Conservation (phyloP, 2,888 invertebrate genomes). For the Allophyes oxyacanthae region DNA sequence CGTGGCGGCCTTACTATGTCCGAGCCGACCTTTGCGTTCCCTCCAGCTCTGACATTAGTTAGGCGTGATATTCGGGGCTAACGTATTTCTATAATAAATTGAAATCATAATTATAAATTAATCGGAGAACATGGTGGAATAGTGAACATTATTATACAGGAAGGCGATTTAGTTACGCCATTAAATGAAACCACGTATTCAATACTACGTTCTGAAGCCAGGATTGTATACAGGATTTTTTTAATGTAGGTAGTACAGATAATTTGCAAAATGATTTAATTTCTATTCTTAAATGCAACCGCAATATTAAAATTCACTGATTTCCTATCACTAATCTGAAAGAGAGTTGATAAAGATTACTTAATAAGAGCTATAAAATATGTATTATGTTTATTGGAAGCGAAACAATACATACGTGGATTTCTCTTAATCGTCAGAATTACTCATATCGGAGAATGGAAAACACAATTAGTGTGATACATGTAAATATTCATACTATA, state of each 20-base stretch:
- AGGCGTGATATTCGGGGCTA: slow-evolving; percentile 15
- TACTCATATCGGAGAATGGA: background rate
- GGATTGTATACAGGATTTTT: no score
- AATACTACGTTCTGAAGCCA: no score
- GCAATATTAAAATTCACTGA: no score
- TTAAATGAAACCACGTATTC: no score
- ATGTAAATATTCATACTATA: background rate
- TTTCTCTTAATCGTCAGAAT: background rate
- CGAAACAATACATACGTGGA: no score
- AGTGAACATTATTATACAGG: no score
- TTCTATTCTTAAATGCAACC: no score
- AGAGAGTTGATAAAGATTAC: background rate
- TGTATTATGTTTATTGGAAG: no score
- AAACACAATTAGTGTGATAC: background rate
- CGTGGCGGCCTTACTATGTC: slow-evolving; percentile 9
- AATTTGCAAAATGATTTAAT: no score
- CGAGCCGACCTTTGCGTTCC: slow-evolving; percentile 19
- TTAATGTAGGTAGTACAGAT: no score
- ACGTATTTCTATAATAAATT: slow-evolving; percentile 6
- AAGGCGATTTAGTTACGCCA: no score
- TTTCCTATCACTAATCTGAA: background rate
- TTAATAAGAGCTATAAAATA: no score
- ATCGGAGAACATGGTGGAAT: background rate
- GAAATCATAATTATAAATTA: background rate
- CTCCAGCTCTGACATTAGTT: slow-evolving; percentile 8